Percentiles rank a stretch among this genome's conserved stretches.
Conservation (phyloP, 2,888 invertebrate species). For the Apotomis turbidana region DNA sequence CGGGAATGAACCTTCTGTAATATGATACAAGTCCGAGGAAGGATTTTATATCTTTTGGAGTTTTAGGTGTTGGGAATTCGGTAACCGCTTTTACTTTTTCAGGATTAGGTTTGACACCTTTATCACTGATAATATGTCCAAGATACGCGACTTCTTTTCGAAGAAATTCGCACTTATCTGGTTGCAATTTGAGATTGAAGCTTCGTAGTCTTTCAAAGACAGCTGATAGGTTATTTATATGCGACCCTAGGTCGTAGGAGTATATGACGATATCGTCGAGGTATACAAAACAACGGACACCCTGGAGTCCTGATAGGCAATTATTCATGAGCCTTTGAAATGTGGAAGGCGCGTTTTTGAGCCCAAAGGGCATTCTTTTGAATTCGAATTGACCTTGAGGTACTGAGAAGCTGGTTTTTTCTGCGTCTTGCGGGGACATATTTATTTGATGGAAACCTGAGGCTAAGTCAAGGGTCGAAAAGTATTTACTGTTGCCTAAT, state of each 20-base stretch:
- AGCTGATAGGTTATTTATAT: too few species aligned
- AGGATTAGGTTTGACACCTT: too few species aligned
- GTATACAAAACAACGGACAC: too few species aligned
- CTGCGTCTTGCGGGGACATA: not conserved
- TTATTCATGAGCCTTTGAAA: conserved; percentile 7
- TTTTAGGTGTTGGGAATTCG: too few species aligned
- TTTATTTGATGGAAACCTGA: not conserved
- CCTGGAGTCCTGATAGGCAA: not conserved
- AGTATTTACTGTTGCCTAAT: conserved; percentile 44
- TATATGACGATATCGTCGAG: too few species aligned
- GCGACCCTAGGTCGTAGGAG: too few species aligned
- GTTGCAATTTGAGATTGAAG: not conserved
- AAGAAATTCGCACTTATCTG: not conserved
- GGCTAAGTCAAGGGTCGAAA: not conserved
- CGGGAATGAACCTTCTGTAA: too few species aligned
- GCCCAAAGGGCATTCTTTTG: not conserved
- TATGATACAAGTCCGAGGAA: too few species aligned
- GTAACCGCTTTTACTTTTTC: too few species aligned
- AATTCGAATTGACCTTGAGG: conserved; percentile 5
- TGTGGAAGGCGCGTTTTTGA: not conserved
- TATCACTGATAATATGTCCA: conserved; percentile 34
- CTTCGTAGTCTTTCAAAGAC: not conserved
- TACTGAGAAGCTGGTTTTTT: conserved; percentile 1
- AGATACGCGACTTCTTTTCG: conserved; percentile 18
- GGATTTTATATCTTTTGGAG: too few species aligned